Evolutionary conservation across 1,140 invertebrate species (phyloP).

Genomic region (Pseudomyrmex concolor): DNA sequence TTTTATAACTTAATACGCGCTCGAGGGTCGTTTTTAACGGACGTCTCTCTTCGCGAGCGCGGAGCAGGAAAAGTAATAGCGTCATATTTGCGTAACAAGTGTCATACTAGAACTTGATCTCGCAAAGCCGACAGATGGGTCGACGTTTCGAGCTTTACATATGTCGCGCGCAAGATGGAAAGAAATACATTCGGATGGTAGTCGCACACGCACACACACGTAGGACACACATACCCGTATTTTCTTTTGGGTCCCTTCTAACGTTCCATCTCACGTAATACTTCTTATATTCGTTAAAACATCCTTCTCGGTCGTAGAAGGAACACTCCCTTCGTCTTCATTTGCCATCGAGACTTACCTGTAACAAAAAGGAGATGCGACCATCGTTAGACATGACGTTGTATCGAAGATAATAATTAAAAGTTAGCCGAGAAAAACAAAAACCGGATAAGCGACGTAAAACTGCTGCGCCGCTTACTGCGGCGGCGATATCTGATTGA

Average conservation of each 20-base stretch:
- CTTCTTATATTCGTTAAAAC: neutral
- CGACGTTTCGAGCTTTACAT: slow-evolving; percentile 78
- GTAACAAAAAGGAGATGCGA: slow-evolving; percentile 53
- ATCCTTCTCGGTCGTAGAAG: too few species aligned
- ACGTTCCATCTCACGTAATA: slow-evolving; percentile 25
- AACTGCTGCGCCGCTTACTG: too few species aligned
- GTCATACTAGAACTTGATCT: slow-evolving; percentile 78
- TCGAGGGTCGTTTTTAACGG: slow-evolving; percentile 69
- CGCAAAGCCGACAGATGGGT: slow-evolving; percentile 79
- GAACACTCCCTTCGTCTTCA: too few species aligned
- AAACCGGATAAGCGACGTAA: too few species aligned
- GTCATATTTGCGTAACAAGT: slow-evolving; percentile 82
- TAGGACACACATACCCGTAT: neutral
- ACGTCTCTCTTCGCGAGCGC: slow-evolving; percentile 40
- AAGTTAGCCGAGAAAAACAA: too few species aligned
- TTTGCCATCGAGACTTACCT: slow-evolving; percentile 59
- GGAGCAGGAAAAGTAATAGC: slow-evolving; percentile 74
- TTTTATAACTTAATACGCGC: neutral
- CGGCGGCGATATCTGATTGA: slow-evolving; percentile 22
- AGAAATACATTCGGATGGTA: slow-evolving; percentile 66
- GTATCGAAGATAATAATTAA: too few species aligned
- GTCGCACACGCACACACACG: slow-evolving; percentile 43
- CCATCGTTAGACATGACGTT: slow-evolving; percentile 2
- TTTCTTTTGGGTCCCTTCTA: neutral
- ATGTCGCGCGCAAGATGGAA: slow-evolving; percentile 63